A percentile compares a stretch with the other conserved stretches of the same genome.
Conservation (phyloP, 2,113 vertebrate genomes). For the Aegithalos caudatus region DNA sequence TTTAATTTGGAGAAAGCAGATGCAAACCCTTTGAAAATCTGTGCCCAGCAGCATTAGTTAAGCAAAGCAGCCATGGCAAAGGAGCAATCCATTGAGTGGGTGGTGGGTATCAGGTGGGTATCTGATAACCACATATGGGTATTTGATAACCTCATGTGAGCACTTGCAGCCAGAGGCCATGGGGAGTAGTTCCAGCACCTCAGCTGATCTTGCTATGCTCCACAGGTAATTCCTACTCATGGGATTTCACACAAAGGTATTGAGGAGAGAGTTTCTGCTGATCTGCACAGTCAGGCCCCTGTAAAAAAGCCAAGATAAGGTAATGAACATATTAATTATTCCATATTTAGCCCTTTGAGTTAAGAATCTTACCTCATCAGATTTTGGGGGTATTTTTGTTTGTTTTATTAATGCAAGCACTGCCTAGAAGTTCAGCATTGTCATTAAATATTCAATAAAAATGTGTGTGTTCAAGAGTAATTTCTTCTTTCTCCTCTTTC, state of each 20-base stretch:
- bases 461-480: background rate
- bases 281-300: background rate
- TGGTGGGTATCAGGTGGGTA: no score
- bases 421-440: background rate
- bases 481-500: background rate
- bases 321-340: background rate
- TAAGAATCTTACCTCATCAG: background rate
- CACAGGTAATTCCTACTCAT: rapidly evolving
- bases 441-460: background rate
- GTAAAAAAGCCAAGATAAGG: background rate
- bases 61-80: background rate
- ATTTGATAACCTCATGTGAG: background rate
- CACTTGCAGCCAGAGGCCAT: background rate
- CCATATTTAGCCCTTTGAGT: background rate
- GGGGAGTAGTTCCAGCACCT: background rate
- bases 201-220: background rate
- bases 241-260: background rate
- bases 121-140: background rate
- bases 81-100: background rate
- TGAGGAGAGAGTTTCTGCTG: background rate
- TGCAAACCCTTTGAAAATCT: background rate
- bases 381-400: background rate
- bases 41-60: background rate
- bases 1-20: background rate
- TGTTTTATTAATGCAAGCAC: background rate